phyloP scores from a whole-genome alignment of 2,888 invertebrate species.

The Pedicia rivosa region DNA sequence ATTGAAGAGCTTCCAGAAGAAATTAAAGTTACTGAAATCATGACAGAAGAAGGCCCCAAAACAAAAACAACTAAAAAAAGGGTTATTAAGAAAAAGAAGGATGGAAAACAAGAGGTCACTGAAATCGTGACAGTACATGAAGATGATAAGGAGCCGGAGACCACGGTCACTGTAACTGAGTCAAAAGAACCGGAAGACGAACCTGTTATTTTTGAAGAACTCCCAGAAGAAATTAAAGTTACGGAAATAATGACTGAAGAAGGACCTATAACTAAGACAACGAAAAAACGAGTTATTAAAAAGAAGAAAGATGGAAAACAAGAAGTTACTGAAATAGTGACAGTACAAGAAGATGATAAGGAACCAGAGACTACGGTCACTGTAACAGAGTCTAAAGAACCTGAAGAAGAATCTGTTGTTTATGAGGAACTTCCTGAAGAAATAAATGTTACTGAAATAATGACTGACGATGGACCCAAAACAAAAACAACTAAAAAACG shows the following conservation, averaged over 20 bases:
- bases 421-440: slow-evolving; percentile 25
- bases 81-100: slow-evolving; percentile 22
- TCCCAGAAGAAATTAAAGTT: slow-evolving; percentile 24
- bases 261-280: slow-evolving; percentile 18
- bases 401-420: slow-evolving; percentile 14
- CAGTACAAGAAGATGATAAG: slow-evolving; percentile 24
- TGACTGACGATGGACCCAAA: slow-evolving; percentile 4
- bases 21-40: slow-evolving; percentile 21
- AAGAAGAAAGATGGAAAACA: slow-evolving; percentile 20
- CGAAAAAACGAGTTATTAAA: slow-evolving; percentile 21
- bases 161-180: slow-evolving; percentile 18
- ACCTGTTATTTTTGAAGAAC: slow-evolving; percentile 17
- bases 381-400: slow-evolving; percentile 20
- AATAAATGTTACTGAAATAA: slow-evolving; percentile 21
- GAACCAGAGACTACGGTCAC: slow-evolving; percentile 22
- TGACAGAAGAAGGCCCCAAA: slow-evolving; percentile 19
- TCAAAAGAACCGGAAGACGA: slow-evolving; percentile 21
- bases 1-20: slow-evolving; percentile 25
- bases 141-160: slow-evolving; percentile 24
- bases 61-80: slow-evolving; percentile 19
- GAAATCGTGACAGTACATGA: slow-evolving; percentile 25
- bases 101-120: slow-evolving; percentile 21
- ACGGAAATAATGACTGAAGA: slow-evolving; percentile 15
- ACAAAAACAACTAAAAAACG: slow-evolving; percentile 23
- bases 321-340: slow-evolving; percentile 16